phyloP scores from a whole-genome alignment of 1,140 invertebrate species.

The Calephelis nemesis region DNA sequence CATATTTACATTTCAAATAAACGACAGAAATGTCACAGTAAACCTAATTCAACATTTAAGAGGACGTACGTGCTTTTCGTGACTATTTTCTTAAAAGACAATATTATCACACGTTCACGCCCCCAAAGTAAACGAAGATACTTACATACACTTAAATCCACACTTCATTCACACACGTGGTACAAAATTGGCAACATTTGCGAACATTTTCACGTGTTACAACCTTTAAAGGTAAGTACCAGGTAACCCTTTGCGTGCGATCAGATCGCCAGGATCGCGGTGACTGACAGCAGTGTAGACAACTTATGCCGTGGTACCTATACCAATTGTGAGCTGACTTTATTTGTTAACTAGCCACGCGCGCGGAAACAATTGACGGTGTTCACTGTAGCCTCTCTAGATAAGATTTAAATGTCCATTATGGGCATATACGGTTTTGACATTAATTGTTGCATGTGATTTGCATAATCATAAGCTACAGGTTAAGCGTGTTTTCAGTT shows the following conservation, averaged over 20 bases:
- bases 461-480: not conserved
- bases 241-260: constrained; percentile 42
- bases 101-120: not conserved
- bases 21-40: not conserved
- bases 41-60: not conserved
- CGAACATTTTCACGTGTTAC: constrained; percentile 5
- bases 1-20: constrained; percentile 5
- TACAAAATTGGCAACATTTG: not conserved
- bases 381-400: constrained; percentile 58
- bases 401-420: constrained; percentile 63
- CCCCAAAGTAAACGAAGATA: not conserved
- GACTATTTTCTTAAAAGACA: constrained; percentile 12
- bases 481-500: no score
- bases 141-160: not conserved
- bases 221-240: constrained; percentile 28
- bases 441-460: constrained; percentile 11
- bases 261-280: constrained; percentile 58
- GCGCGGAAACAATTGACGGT: constrained; percentile 74
- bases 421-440: constrained; percentile 25
- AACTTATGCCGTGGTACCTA: constrained; percentile 57
- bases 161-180: not conserved
- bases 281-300: constrained; percentile 55
- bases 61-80: constrained; percentile 11
- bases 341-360: constrained; percentile 75
- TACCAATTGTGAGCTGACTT: constrained; percentile 70